Evolutionary conservation across 1,140 invertebrate species (phyloP), one percentile per base, ranked within the genome.

Genomic region (Thaumatotibia leucotreta): DNA sequence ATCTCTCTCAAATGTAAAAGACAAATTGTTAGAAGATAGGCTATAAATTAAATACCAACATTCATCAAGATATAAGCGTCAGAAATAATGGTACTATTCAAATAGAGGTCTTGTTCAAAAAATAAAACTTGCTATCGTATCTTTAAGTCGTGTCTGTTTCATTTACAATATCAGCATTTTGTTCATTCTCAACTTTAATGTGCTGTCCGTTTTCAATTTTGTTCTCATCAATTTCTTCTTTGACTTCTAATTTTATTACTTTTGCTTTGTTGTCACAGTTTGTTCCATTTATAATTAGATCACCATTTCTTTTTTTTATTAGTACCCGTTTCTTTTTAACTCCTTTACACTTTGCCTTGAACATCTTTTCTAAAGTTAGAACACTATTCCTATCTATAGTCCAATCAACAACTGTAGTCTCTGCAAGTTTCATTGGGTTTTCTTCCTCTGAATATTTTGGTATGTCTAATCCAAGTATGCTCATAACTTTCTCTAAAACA

Each of bases 401-500:
- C 88, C 88, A 90, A 45, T 88, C 82, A 49, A 90, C 70, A 5
- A 88, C 72, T n/a, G 73, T 54, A 24, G 61, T 62, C 17, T 83
- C 75, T n/a, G 85, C 83, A 63, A 74, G 39, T 45, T 93, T 93
- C 1, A 94, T 96, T 0, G 95, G 95, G 92, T 97, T 96, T 0
- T 91, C 82, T 6, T 92, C 81, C 23, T 91, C 84, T 54, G 92
- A 91, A 80, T 98, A 98, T 35, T 93, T 91, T 2, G 95, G 93
- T 75, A 97, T 95, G 73, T 95, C 93, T 4, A 97, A 68, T 23
- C 93, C 92, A 27, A 98, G 88, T 61, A 94, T 92, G 80, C 95
- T 93, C 92, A 97, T 95, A 1, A 99, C 90, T 76, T 93, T 93
- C 65, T 92, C 91, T 80, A 99, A 94, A 32, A 99, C 93, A 69